A percentile compares a stretch with the other conserved stretches of the same genome.
Evolutionary conservation across 2,888 invertebrate genomes (phyloP).

Genomic region (Tillus elongatus): DNA sequence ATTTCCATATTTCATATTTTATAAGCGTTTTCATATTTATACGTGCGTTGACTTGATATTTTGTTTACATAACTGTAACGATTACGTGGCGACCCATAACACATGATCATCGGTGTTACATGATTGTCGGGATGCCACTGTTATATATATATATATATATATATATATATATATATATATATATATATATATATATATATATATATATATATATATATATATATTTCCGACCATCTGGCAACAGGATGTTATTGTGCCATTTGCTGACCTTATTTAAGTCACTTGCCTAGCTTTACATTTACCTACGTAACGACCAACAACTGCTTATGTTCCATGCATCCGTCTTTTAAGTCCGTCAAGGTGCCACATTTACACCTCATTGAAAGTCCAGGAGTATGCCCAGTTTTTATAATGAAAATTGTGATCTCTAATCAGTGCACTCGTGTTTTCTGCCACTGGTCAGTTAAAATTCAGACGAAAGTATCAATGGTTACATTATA

Average conservation of each 20-base stretch:
- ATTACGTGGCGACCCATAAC: too few relatives aligned
- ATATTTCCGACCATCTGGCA: too few relatives aligned
- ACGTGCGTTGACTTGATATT: too few relatives aligned
- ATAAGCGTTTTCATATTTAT: too few relatives aligned
- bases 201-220: too few relatives aligned
- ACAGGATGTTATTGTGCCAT: slow-evolving; percentile 17
- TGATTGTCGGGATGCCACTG: too few relatives aligned
- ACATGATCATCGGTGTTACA: too few relatives aligned
- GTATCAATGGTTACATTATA: slow-evolving; percentile 27
- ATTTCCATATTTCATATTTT: too few relatives aligned
- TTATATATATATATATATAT: too few relatives aligned
- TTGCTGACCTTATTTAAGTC: slow-evolving; percentile 31
- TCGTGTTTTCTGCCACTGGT: slow-evolving; percentile 29
- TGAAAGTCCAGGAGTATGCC: slow-evolving; percentile 25
- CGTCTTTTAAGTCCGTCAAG: slow-evolving; percentile 35
- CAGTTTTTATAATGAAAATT: slow-evolving; percentile 28
- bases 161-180: too few relatives aligned
- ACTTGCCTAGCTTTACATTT: slow-evolving; percentile 27
- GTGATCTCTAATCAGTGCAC: slow-evolving; percentile 34
- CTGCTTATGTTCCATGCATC: slow-evolving; percentile 42
- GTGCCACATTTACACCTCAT: slow-evolving; percentile 15
- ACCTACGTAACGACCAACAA: slow-evolving; percentile 30
- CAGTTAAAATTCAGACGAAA: slow-evolving; percentile 19
- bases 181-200: too few relatives aligned
- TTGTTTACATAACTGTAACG: too few relatives aligned